Conservation (phyloP, 53 echinoderm and acorn worm genomes). For the Pentamera pediparva region DNA sequence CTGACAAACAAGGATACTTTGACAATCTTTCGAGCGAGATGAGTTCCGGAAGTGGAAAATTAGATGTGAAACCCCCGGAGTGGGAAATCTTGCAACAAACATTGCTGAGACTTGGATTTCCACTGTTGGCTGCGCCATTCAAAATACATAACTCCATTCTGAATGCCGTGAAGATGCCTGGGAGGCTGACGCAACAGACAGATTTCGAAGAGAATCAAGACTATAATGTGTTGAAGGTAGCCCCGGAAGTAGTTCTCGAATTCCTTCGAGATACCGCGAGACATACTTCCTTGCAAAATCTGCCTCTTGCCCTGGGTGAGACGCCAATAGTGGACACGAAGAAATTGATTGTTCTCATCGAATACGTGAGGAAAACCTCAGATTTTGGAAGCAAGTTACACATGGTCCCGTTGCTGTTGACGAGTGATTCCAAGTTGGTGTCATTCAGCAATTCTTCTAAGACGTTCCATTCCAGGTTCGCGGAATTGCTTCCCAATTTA, state of each 20-base stretch:
- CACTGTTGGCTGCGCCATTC: neutral
- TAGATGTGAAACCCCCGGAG: neutral
- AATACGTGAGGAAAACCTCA: neutral
- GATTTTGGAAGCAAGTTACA: neutral
- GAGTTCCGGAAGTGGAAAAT: neutral
- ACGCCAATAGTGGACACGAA: neutral
- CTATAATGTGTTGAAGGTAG: neutral
- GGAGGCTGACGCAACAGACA: neutral
- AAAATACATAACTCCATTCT: neutral
- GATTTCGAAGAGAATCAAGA: neutral
- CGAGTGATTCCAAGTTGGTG: neutral
- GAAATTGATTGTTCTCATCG: neutral
- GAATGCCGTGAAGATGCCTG: neutral
- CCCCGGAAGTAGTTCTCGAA: neutral
- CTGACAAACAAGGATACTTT: neutral
- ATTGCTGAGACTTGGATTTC: conserved; percentile 3
- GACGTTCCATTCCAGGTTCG: neutral
- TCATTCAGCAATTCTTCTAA: neutral
- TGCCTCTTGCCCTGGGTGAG: neutral
- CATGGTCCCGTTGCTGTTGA: neutral
- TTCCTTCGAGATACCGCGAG: neutral
- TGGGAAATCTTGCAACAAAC: neutral
- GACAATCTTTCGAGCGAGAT: neutral
- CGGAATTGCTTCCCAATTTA: neutral
- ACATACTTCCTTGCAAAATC: neutral